These are phyloP conservation scores for Plotosus lineatus DNA, from an alignment of 2,113 vertebrate species.

Conservation along the genomic window DNA sequence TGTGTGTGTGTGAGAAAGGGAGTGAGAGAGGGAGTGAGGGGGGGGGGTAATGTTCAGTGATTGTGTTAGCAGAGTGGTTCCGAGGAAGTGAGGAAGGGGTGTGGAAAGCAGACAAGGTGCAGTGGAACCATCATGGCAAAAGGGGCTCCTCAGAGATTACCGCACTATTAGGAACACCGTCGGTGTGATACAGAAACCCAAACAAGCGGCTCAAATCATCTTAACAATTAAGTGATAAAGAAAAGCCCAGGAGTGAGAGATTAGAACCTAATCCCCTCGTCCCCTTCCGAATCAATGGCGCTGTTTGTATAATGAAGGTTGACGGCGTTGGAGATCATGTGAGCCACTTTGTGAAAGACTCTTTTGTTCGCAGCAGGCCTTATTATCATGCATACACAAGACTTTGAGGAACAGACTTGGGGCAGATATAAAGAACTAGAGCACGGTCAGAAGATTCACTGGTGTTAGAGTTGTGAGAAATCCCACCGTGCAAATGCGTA, in stretches of 20 bases:
- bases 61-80: constrained; percentile 33
- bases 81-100: constrained; percentile 32
- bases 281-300: constrained; percentile 7
- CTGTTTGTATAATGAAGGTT: constrained; percentile 23
- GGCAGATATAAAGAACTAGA: neutral
- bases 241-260: neutral
- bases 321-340: constrained; percentile 20
- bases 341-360: constrained; percentile 33
- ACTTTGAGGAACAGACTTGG: neutral
- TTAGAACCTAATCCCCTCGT: neutral
- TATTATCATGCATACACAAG: constrained; percentile 34
- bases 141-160: neutral
- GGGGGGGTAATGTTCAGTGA: neutral
- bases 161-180: neutral
- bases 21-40: constrained; percentile 14
- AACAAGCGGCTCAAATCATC: neutral
- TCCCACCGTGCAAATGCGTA: neutral
- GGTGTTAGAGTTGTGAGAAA: neutral
- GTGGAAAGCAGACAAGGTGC: constrained; percentile 24
- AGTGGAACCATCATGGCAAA: constrained; percentile 24
- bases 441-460: neutral
- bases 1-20: neutral
- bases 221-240: neutral
- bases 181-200: neutral
- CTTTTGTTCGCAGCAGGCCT: constrained; percentile 34